Evolutionary conservation across 2,888 invertebrate species (phyloP), one percentile per base, ranked within the genome.

Genomic region (Ophonus ardosiacus): DNA sequence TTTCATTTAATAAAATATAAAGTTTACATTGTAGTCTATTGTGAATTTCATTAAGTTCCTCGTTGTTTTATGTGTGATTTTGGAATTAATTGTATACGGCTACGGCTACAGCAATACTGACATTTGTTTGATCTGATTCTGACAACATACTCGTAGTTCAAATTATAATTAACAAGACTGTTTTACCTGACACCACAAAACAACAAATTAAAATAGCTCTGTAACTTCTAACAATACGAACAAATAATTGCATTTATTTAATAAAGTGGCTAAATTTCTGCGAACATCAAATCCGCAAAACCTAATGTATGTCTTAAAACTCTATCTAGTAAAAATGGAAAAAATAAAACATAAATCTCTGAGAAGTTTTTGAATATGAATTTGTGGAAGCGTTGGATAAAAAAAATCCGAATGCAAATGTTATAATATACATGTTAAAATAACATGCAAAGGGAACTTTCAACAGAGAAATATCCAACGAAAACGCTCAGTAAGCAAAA

Each of bases 1-100:
- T 74, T 74, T 74, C 71, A 74, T 74, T 74, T 74, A 40, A 18
- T 74, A 43, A 40, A 74, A 74, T 74, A 18, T 40, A 15, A 40
- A 74, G 71, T 40, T 74, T 18, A 74, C 43, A 74, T 74, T 51
- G 51, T 74, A 74, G 13, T 38, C 31, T 68, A 31, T 6, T 15
- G 18, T 51, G 51, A 74, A 74, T 43, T 43, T 74, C 71, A 74
- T 68, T 68, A 68, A 38, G 68, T 68, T 24, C 31, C 7, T 24
- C 6, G 59, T 13, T 63, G 68, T 71, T 15, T 40, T 40, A 38
- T 63, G 24, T 71, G 40, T 40, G 68, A 71, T 40, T 40, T 71
- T 8, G 8, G 71, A 43, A 68, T 38, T 68, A 38, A 68, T 68
- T 68, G 13, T 15, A 68, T 68, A n/a, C 15, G 7, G 38, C n/a